Base-by-base conservation (phyloP, 1,140 invertebrate species). In the Trypoxylus dichotomus region DNA sequence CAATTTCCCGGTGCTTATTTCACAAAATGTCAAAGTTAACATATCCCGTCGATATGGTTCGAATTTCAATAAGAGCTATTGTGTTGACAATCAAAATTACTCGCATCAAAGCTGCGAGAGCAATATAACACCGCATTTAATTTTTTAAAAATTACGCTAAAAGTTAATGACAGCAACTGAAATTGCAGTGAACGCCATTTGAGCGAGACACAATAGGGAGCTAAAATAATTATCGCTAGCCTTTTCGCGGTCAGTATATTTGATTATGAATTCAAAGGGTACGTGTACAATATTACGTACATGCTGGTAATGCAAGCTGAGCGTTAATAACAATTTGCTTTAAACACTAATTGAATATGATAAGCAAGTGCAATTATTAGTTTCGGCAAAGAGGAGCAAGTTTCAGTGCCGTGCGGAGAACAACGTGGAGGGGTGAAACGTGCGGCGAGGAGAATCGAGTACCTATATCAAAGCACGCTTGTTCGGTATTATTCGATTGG, bases 1-100 rank as follows among this genome's bases (percentile, higher is more conserved):
- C 60, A 68, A 27, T 68, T 68, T 68, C 25, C 60, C 60, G 60
- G 27, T 68, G 60, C 60, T 68, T 24, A 68, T 68, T 68, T 68
- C 60, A 24, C 27, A 68, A 25, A 68, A 68, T 11, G 60, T 68
- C 60, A 68, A 68, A 68, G 60, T 68, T 68, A 68, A 68, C 27
- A 29, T 68, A 68, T 68, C 15, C 24, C 27, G 11, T 24, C 24
- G 5, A 24, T 27, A 8, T 13, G 7, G 24, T 24, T 68, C 24
- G 27, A 68, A 68, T 68, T 68, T 68, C 60, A 68, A 68, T 68
- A 68, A 24, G 24, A 24, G 60, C 24, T 68, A 27, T 68, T 68
- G 24, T 68, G 60, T 68, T 24, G 60, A 27, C 19, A 15, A 29
- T 68, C 60, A 29, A 68, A 68, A 68, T 68, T 68, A 68, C 24